Conservation (phyloP, 2,797 vertebrate species). For the Columba guinea region DNA sequence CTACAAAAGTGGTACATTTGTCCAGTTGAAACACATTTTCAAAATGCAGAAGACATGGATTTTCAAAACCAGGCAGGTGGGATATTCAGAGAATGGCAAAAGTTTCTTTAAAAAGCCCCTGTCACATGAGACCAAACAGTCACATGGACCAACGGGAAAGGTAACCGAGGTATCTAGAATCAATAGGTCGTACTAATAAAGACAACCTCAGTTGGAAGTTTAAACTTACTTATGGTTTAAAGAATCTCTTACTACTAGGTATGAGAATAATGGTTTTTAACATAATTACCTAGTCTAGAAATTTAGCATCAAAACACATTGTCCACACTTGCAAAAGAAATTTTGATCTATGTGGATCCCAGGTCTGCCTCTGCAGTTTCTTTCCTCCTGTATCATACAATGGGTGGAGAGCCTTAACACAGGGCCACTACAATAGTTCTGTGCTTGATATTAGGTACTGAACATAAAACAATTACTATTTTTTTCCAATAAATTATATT, state of each 20-base stretch:
- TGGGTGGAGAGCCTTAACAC: neutral
- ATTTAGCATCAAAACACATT: neutral
- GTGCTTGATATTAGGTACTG: neutral
- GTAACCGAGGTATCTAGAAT: neutral
- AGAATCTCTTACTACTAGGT: neutral
- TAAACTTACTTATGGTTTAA: neutral
- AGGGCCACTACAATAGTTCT: neutral
- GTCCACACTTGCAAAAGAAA: neutral
- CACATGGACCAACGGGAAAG: neutral
- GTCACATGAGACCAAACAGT: neutral
- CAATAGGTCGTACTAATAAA: neutral
- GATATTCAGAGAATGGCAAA: neutral
- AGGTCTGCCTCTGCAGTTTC: neutral
- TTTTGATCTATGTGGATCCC: neutral
- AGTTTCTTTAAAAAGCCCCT: neutral
- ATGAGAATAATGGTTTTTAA: neutral
- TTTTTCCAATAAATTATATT: neutral
- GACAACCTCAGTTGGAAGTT: neutral
- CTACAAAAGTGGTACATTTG: neutral
- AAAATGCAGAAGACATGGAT: neutral
- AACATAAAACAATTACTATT: neutral
- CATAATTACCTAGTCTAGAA: neutral
- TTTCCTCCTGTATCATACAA: neutral
- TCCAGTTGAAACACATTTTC: neutral
- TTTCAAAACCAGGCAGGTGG: neutral